phyloP scores from a whole-genome alignment of 2,113 vertebrate genomes.

The Corydoras maculifer region DNA sequence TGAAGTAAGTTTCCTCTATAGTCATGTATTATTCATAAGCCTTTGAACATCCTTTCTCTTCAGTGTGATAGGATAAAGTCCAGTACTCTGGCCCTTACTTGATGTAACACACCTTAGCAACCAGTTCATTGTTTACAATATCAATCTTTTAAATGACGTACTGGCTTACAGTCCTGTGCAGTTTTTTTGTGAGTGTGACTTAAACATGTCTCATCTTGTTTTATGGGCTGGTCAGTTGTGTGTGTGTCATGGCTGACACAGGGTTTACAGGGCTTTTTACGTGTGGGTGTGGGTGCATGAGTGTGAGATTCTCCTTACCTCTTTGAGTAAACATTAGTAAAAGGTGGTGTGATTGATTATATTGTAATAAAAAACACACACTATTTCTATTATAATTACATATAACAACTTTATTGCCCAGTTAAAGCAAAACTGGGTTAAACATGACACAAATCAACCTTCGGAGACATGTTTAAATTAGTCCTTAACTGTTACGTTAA shows the following conservation, averaged over 20 bases:
- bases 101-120: background rate
- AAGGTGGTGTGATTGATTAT: no score
- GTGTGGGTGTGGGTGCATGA: no score
- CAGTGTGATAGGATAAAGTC: background rate
- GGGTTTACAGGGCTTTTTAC: background rate
- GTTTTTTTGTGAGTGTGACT: background rate
- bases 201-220: conserved; percentile 16
- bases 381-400: no score
- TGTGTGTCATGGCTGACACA: background rate
- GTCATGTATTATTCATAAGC: background rate
- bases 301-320: no score
- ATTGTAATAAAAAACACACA: no score
- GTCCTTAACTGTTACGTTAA: no score
- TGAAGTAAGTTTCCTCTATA: conserved; percentile 62
- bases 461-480: no score
- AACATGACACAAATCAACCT: no score
- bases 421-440: no score
- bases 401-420: no score
- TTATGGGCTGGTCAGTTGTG: background rate
- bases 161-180: background rate
- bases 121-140: background rate
- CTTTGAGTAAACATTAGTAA: no score
- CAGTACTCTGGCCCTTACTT: background rate
- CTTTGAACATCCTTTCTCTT: background rate
- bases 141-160: conserved; percentile 1